Percentiles rank a stretch among this genome's conserved stretches.
phyloP scores from a whole-genome alignment of 2,113 vertebrate species.

The Terrapene triunguis region DNA sequence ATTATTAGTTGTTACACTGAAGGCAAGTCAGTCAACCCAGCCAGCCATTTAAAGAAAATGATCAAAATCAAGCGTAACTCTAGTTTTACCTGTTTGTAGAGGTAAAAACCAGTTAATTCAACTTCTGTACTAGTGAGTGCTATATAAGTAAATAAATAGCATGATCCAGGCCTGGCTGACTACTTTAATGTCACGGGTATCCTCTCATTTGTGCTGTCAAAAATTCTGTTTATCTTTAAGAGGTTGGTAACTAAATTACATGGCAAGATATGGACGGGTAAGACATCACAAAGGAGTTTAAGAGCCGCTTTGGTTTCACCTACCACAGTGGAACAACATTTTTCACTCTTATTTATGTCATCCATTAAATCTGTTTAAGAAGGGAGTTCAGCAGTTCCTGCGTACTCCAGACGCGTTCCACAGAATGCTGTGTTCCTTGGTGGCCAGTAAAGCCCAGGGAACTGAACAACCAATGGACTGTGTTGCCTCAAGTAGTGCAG shows the following conservation, averaged over 20 bases:
- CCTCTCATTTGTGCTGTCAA: not conserved
- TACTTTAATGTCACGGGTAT: not conserved
- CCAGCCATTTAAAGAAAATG: not conserved
- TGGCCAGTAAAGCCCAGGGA: slow-evolving; percentile 48
- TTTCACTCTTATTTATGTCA: slow-evolving; percentile 48
- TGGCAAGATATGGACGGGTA: slow-evolving; percentile 8
- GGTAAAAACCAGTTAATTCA: slow-evolving; percentile 1
- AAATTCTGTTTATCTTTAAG: not conserved
- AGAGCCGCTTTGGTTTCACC: slow-evolving; percentile 33
- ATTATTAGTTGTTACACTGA: not conserved
- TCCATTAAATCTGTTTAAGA: slow-evolving; percentile 49
- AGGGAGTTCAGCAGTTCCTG: slow-evolving; percentile 24
- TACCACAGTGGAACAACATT: slow-evolving; percentile 20
- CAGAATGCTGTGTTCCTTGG: slow-evolving; percentile 32
- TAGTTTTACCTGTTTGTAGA: not conserved
- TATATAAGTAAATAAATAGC: not conserved
- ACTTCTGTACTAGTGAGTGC: not conserved
- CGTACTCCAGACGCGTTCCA: slow-evolving; percentile 39
- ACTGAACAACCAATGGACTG: not conserved
- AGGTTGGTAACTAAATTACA: slow-evolving; percentile 22
- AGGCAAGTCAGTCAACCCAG: not conserved
- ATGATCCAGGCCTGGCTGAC: rapidly evolving
- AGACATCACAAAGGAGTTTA: slow-evolving; percentile 17
- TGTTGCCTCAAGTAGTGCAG: not conserved
- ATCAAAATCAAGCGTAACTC: not conserved